Conservation (phyloP, 2,888 invertebrate species). For the Brachyptera putata region DNA sequence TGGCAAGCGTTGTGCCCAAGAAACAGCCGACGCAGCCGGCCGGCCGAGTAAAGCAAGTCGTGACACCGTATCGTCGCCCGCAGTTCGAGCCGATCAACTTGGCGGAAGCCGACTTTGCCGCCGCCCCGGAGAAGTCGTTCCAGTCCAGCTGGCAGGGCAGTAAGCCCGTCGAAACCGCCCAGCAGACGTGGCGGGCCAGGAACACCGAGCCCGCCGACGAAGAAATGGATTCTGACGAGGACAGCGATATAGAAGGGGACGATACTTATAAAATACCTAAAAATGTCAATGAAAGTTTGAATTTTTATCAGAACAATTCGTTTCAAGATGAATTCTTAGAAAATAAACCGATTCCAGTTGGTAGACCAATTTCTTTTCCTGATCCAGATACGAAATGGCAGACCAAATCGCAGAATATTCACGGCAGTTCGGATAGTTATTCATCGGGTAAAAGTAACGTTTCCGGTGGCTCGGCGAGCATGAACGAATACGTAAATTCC, state of each 20-base stretch:
- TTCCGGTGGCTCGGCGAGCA: conserved; percentile 59
- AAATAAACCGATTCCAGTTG: background rate
- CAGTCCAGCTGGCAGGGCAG: background rate
- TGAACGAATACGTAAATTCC: conserved; percentile 58
- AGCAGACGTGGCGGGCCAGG: background rate
- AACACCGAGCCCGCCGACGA: background rate
- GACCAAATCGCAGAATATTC: no score
- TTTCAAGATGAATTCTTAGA: conserved; percentile 8
- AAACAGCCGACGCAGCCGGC: background rate
- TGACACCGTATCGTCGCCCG: conserved; percentile 37
- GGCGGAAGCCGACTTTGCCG: conserved; percentile 40
- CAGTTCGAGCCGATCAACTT: conserved; percentile 40
- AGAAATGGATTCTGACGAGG: background rate
- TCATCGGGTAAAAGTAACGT: no score
- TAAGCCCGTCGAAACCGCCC: background rate
- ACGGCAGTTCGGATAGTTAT: no score
- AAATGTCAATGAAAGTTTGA: background rate
- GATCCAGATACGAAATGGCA: no score
- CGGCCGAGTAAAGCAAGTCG: conserved; percentile 22
- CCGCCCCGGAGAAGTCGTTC: conserved; percentile 23
- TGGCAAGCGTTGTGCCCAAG: conserved; percentile 15
- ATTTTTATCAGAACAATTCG: conserved; percentile 10
- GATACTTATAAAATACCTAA: background rate
- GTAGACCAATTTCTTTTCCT: background rate
- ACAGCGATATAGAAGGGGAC: background rate